These are phyloP conservation scores for Eupithecia insigniata DNA, from an alignment of 2,888 invertebrate species.

Conservation along the genomic window DNA sequence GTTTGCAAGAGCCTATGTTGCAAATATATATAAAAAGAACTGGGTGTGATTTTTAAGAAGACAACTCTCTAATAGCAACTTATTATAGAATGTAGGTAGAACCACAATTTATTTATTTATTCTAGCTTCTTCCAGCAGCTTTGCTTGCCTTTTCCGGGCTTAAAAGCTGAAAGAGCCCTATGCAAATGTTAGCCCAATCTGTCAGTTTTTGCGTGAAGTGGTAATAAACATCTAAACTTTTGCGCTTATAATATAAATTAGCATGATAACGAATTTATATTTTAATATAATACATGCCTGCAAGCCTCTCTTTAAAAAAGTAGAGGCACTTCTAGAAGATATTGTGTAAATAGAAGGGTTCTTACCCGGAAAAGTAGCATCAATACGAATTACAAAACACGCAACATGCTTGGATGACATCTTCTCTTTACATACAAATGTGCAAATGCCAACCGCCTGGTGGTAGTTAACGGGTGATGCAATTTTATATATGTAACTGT, in stretches of 20 bases:
- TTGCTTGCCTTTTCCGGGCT: background rate
- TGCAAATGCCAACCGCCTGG: constrained; percentile 72
- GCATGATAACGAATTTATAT: background rate
- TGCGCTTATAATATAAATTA: too few relatives aligned
- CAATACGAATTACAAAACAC: constrained; percentile 51
- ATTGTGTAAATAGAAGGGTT: background rate
- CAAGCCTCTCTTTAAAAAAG: background rate
- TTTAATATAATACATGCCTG: background rate
- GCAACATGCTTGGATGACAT: constrained; percentile 46
- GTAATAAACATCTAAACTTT: too few relatives aligned
- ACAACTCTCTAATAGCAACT: background rate
- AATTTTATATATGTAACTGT: background rate
- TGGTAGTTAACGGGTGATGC: background rate
- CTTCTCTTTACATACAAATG: constrained; percentile 42
- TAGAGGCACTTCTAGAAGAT: background rate
- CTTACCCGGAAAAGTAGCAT: constrained; percentile 29
- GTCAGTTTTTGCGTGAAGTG: too few relatives aligned
- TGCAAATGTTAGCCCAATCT: too few relatives aligned
- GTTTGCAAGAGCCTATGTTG: background rate
- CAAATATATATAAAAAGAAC: background rate
- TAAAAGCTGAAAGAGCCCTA: too few relatives aligned
- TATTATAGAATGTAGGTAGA: background rate
- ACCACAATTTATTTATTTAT: constrained; percentile 4
- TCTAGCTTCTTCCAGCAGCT: background rate
- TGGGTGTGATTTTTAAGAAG: background rate